These are phyloP conservation scores for Holotrichia oblita DNA, from an alignment of 1,140 invertebrate species.

Conservation along the genomic window DNA sequence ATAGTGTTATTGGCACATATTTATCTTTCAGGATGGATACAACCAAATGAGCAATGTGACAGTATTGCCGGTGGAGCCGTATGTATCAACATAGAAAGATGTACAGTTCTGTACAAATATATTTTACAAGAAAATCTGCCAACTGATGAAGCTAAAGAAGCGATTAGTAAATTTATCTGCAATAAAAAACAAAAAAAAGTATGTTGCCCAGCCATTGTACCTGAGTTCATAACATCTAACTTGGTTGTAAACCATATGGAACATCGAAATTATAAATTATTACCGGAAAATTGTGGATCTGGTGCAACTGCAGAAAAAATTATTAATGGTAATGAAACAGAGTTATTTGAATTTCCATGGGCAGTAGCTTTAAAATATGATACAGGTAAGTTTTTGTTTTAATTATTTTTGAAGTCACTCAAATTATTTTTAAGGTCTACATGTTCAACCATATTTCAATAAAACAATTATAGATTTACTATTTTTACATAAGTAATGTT, in stretches of 20 bases:
- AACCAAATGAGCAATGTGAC: not conserved
- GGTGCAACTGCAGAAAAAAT: conserved; percentile 60
- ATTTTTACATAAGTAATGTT: too few relatives aligned
- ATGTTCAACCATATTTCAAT: too few relatives aligned
- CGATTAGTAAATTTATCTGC: not conserved
- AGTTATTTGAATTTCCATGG: conserved; percentile 72
- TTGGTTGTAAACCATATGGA: not conserved
- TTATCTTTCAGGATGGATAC: conserved; percentile 19
- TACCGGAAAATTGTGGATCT: conserved; percentile 62
- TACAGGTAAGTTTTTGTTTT: conserved; percentile 55
- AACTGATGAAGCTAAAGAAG: too few relatives aligned
- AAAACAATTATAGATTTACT: too few relatives aligned
- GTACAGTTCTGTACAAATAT: not conserved
- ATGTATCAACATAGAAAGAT: not conserved
- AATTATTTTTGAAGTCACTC: not conserved
- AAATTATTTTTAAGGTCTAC: too few relatives aligned
- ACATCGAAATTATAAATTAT: conserved; percentile 50
- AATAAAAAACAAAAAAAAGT: not conserved
- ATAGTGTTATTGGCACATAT: not conserved
- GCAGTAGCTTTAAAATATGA: conserved; percentile 70
- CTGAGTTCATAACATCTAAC: not conserved
- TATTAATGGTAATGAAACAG: conserved; percentile 67
- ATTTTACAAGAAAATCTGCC: not conserved
- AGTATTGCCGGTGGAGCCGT: not conserved
- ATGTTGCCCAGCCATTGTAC: conserved; percentile 43